phyloP scores from a whole-genome alignment of 2,113 vertebrate species.

The Cygnus atratus region DNA sequence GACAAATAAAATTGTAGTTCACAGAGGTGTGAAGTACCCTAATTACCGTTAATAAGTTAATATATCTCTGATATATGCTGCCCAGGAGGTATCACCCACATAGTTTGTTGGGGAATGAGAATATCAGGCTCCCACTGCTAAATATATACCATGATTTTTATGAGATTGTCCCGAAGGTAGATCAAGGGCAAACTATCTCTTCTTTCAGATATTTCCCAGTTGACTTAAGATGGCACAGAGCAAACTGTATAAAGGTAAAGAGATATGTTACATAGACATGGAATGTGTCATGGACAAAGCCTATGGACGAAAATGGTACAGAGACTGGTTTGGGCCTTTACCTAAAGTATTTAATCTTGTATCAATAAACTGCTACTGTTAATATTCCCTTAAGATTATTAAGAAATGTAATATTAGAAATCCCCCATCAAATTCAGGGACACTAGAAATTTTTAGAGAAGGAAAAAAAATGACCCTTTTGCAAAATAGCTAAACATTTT shows the following conservation, averaged over 20 bases:
- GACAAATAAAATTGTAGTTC: background rate
- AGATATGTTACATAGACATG: background rate
- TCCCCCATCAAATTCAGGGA: background rate
- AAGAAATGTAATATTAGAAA: background rate
- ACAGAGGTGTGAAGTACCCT: background rate
- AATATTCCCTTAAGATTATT: background rate
- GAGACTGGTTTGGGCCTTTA: background rate
- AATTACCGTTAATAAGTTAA: background rate
- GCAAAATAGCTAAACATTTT: background rate
- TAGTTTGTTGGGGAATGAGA: background rate
- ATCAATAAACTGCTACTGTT: background rate
- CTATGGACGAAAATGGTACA: background rate
- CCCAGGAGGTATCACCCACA: background rate
- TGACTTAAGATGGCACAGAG: background rate
- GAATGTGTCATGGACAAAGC: background rate
- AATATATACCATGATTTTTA: background rate
- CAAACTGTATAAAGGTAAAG: background rate
- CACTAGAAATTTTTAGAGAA: background rate
- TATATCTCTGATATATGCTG: background rate
- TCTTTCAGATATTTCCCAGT: background rate
- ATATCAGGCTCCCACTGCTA: background rate
- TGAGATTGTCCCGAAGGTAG: background rate
- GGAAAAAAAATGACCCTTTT: background rate
- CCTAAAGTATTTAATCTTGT: background rate
- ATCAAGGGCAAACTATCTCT: background rate